These are phyloP conservation scores for Melanotaenia duboulayi DNA, from an alignment of 2,113 vertebrate genomes.

Conservation along the genomic window DNA sequence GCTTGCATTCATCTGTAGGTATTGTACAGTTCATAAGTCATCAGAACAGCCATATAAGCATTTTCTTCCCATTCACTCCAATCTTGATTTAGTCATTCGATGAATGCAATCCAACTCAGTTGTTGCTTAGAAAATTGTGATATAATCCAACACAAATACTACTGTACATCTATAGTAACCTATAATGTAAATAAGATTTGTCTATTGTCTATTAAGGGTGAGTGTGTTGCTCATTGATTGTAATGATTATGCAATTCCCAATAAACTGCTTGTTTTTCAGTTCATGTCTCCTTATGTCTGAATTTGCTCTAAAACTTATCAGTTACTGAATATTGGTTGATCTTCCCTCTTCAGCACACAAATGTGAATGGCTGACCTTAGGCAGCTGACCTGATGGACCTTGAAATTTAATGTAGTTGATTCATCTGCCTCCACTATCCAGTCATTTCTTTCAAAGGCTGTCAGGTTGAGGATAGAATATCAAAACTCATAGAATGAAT, in stretches of 20 bases:
- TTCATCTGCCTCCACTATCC: constrained; percentile 27
- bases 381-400: constrained; percentile 13
- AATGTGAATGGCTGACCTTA: constrained; percentile 13
- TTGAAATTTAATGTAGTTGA: constrained; percentile 33
- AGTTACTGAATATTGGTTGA: not conserved
- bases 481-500: constrained; percentile 41
- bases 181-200: constrained; percentile 81
- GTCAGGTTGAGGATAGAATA: constrained; percentile 48
- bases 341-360: not conserved
- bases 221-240: constrained; percentile 77
- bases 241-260: constrained; percentile 77
- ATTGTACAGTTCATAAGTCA: constrained; percentile 29
- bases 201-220: constrained; percentile 65
- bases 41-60: constrained; percentile 17
- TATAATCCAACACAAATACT: constrained; percentile 62
- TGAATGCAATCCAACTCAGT: constrained; percentile 65
- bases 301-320: not conserved
- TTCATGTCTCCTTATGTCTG: constrained; percentile 25
- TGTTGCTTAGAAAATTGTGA: constrained; percentile 80
- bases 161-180: constrained; percentile 78
- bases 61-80: constrained; percentile 22
- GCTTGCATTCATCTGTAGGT: constrained; percentile 15
- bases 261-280: constrained; percentile 78
- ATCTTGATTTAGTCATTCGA: constrained; percentile 27
- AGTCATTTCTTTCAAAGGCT: constrained; percentile 34